These are phyloP conservation scores for Oreochromis tanganicae DNA, from an alignment of 2,113 vertebrate genomes.

Conservation along the genomic window DNA sequence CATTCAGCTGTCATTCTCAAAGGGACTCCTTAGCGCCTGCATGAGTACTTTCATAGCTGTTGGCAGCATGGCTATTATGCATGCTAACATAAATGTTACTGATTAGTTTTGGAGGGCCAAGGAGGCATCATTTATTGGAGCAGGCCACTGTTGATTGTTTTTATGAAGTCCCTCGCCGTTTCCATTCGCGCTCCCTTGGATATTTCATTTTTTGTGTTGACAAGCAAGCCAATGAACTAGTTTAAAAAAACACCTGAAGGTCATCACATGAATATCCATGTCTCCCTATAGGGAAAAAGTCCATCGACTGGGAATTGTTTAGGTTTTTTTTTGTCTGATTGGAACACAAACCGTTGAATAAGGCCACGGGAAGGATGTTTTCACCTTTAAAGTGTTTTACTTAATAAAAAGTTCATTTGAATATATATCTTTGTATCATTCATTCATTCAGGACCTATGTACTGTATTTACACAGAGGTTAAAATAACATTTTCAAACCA, in stretches of 20 bases:
- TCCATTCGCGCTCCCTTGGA: neutral
- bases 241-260: neutral
- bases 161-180: neutral
- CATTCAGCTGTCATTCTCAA: conserved; percentile 48
- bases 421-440: conserved; percentile 81
- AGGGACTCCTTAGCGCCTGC: neutral
- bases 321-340: neutral
- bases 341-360: neutral
- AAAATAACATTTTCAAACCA: conserved; percentile 69
- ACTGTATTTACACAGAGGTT: conserved; percentile 74
- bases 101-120: neutral
- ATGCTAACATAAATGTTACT: neutral
- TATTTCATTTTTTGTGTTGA: neutral
- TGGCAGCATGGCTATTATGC: neutral
- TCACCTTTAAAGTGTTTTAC: conserved; percentile 2
- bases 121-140: neutral
- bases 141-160: neutral
- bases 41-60: neutral
- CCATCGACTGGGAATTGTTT: neutral
- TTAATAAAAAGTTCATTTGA: conserved; percentile 63
- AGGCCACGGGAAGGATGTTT: neutral
- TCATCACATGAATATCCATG: neutral
- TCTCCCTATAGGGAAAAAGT: neutral
- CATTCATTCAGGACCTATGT: conserved; percentile 56
- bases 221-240: neutral